Base-by-base conservation (phyloP, 2,888 invertebrate genomes). In the Tenthredo notha region DNA sequence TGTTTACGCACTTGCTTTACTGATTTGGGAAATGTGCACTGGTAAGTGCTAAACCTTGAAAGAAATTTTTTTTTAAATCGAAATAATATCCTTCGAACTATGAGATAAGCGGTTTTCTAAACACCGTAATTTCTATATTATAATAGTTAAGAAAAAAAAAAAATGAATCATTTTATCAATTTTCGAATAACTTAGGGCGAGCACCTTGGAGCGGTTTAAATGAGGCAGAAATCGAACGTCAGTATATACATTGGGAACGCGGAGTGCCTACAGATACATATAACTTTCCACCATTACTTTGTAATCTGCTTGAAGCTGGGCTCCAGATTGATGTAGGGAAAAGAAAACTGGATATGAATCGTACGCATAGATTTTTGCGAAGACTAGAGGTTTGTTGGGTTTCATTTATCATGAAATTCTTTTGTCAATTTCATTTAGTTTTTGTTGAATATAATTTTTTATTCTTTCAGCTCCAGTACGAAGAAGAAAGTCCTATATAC, bases 11-110 rank as follows among this genome's bases (percentile, higher is more conserved):
- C 87, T 92, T 29, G 85, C 90, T 12, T 87, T 92, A 25, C 86
- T 92, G 37, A 91, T 92, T 72, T 92, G 92, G 92, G 92, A 92
- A 88, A 91, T 92, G 90, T 90, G 91, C 75, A 92, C 92, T 47
- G 90, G 91, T 90, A 47, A 90, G 87, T 86, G 7, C n/a, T n/a
- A n/a, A 15, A 33, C 9, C n/a, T 61, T 7, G 21, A 54, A 15
- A 37, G 12, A 80, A 58, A 25, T n/a, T 50, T 50, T n/a, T 50
- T n/a, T 33, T 33, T 2, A 33, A 33, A 0, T 54, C n/a, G 54
- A 47, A 9, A 47, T 54, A 54, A 7, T 7, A 6, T 50, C 18
- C 50, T n/a, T n/a, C n/a, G 18, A n/a, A 18, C 50, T 50, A n/a
- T 50, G 50, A 50, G 18, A 50, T n/a, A 50, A 50, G 18, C 50